Conservation (phyloP, 1,140 invertebrate species). For the Neodiprion fabricii region DNA sequence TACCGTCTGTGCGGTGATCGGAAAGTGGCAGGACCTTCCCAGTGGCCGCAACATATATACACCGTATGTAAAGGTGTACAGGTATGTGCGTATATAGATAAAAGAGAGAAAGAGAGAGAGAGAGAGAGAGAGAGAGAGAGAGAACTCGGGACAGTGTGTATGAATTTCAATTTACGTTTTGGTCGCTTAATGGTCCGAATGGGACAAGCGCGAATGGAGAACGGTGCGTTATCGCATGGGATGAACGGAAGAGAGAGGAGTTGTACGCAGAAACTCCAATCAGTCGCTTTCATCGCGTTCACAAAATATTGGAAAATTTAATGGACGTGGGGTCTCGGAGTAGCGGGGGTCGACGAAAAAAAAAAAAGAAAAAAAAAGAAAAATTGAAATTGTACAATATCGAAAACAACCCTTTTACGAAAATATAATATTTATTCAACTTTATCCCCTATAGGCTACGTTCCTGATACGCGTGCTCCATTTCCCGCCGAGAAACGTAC, state of each 20-base stretch:
- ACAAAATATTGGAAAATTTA: conserved; percentile 31
- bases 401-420: too few species aligned
- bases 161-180: conserved; percentile 45
- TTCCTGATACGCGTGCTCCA: too few species aligned
- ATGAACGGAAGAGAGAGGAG: background rate
- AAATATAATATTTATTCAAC: too few species aligned
- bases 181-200: conserved; percentile 39
- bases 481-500: too few species aligned
- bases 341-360: background rate
- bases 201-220: conserved; percentile 29
- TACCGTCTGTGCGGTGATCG: too few species aligned
- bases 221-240: conserved; percentile 26
- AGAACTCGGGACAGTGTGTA: conserved; percentile 22
- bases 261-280: conserved; percentile 23
- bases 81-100: too few species aligned
- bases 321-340: conserved; percentile 20
- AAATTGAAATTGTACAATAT: too few species aligned
- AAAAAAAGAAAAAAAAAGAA: background rate
- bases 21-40: too few species aligned
- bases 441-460: too few species aligned
- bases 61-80: too few species aligned
- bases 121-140: conserved; percentile 8
- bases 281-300: conserved; percentile 1
- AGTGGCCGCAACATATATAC: too few species aligned
- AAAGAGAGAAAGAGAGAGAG: conserved; percentile 13